Base-by-base conservation (phyloP, 1,140 invertebrate species). In the Rhyacophila brunnea region DNA sequence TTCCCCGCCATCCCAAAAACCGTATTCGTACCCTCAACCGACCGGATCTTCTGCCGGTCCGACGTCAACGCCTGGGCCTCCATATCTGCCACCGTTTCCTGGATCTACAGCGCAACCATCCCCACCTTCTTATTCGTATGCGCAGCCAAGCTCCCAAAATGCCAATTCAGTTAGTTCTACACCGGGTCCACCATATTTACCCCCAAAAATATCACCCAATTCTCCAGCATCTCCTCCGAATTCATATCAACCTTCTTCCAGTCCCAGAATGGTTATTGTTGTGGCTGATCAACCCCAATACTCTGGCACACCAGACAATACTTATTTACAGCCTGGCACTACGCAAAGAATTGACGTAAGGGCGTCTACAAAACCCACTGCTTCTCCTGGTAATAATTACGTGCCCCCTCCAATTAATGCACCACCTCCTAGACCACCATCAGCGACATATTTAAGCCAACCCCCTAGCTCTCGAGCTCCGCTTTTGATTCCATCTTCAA, bases 401-500 rank as follows among this genome's bases (percentile, higher is more conserved):
- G 40, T 49, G 17, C 58, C 58, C 17, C 50, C 58, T 20, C n/a
- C 36, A 10, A 44, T 20, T 4, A 7, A 10, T n/a, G 17, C 28
- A 15, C 1, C 42, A 20, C 49, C 23, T 5, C 9, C 23, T 28
- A 28, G 23, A 28, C 23, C 23, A 5, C 23, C 23, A 5, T 28
- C 23, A 9, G 23, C 23, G 23, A 28, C 23, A 3, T 28, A 28
- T 28, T 9, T 28, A 9, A 28, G 4, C 9, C 23, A 28, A 28
- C 3, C 23, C 23, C 3, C 9, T 5, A 28, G 23, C 9, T 28
- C 23, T 10, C 40, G n/a, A 17, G 42, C 59, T 18, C 46, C 58
- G 6, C 36, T 56, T 43, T 45, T 10, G 14, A 56, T 52, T 34
- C 62, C 60, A 11, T 62, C 44, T 5, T 36, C 52, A 28, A 28